Evolutionary conservation across 2,797 vertebrate genomes (phyloP), one percentile per base, ranked within the genome.

Genomic region (Nothura maculosa): DNA sequence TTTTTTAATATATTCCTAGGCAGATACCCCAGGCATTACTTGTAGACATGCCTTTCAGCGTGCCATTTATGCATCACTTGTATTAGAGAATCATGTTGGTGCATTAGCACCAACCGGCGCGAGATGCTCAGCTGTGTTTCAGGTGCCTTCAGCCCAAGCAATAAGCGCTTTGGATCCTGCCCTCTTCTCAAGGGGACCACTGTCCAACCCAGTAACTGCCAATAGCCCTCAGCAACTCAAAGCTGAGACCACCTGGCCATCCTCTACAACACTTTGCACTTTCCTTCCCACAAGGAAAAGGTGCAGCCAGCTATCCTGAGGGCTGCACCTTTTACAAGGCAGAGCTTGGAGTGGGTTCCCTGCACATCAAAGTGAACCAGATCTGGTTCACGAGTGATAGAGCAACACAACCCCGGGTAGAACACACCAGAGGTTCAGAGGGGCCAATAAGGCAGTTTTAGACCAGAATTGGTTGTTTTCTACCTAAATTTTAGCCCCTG

Each of bases 161-260:
- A 45, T 34, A 72, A 4, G 3, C 21, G 28, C 2, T 0, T 0
- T 10, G 74, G 50, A 63, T 40, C 74, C 55, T 43, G 30, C 24
- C 42, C 24, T 34, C 17, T 54, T 54, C 47, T 50, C 48, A 34
- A 69, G 61, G 24, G 38, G n/a, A 38, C 48, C 6, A 5, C 30
- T 16, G 22, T 19, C 70, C 67, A 34, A 32, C 64, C 68, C 57
- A 77, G 16, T 21, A 69, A 2, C 72, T 20, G 22, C 27, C 67
- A 48, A 34, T 7, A 81, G 8, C 72, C 62, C 52, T 5, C 0
- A 0, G 38, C 4, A 4, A 36, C 47, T 76, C 89, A 48, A 24
- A 21, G 25, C 15, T 0, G 0, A 40, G 52, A 0, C 0, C 3
- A 28, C 76, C 47, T 3, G 2, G 42, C 27, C 2, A 48, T 25